These are phyloP conservation scores for Apamea crenata DNA, from an alignment of 2,888 invertebrate species.

Conservation along the genomic window DNA sequence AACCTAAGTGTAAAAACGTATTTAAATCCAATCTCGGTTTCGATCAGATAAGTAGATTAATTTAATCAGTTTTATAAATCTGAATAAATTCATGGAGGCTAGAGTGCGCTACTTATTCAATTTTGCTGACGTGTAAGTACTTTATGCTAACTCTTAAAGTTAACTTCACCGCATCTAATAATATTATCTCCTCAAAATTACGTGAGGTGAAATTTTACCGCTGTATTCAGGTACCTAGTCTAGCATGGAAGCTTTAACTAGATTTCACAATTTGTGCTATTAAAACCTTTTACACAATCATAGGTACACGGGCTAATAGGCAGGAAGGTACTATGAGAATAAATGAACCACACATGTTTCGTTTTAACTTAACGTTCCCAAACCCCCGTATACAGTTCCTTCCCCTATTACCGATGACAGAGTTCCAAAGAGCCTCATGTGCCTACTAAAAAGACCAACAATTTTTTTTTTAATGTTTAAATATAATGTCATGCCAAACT, in stretches of 20 bases:
- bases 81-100: background rate
- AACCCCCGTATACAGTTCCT: background rate
- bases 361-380: background rate
- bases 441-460: background rate
- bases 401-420: background rate
- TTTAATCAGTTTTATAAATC: background rate
- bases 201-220: background rate
- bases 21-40: slow-evolving; percentile 7
- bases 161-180: background rate
- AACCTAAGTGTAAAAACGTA: background rate
- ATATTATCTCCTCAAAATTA: slow-evolving; percentile 7
- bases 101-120: background rate
- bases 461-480: background rate
- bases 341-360: background rate
- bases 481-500: background rate
- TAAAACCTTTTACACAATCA: background rate
- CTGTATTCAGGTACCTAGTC: background rate
- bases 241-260: background rate
- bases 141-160: background rate
- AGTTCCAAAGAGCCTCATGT: background rate
- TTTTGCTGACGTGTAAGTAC: background rate
- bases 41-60: slow-evolving; percentile 1
- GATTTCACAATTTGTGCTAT: background rate
- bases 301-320: background rate
- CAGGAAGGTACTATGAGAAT: background rate